Evolutionary conservation across 2,888 invertebrate species (phyloP).

Genomic region (Caenorhabditis sinica): DNA sequence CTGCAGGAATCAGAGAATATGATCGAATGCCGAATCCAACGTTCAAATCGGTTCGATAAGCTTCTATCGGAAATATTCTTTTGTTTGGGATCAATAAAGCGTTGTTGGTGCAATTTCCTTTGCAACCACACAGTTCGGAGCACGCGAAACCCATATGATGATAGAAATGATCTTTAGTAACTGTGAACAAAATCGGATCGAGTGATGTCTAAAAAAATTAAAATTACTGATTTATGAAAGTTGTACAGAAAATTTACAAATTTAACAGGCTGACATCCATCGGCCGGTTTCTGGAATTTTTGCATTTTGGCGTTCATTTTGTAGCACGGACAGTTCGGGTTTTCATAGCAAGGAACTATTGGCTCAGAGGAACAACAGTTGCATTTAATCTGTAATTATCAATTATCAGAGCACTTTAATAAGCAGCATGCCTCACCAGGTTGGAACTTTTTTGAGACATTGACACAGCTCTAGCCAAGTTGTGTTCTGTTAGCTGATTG

Average conservation of each 20-base stretch:
- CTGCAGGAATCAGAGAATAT: slow-evolving; percentile 9
- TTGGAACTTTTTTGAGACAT: neutral
- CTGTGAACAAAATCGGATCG: slow-evolving; percentile 10
- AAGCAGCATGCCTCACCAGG: too few relatives aligned
- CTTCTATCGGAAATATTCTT: slow-evolving; percentile 9
- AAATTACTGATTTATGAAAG: neutral
- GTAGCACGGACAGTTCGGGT: neutral
- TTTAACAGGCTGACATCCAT: neutral
- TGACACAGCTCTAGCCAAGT: neutral
- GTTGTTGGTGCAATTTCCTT: slow-evolving; percentile 52
- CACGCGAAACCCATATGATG: slow-evolving; percentile 26
- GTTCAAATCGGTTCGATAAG: slow-evolving; percentile 10
- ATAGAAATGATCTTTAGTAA: neutral
- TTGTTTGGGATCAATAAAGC: slow-evolving; percentile 13
- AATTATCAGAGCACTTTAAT: too few relatives aligned
- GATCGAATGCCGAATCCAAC: slow-evolving; percentile 34
- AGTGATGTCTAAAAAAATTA: slow-evolving; percentile 34
- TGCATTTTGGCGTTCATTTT: neutral
- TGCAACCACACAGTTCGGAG: slow-evolving; percentile 36
- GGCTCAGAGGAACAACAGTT: neutral
- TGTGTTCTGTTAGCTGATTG: neutral
- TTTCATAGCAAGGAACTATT: neutral
- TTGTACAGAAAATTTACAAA: neutral
- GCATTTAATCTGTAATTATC: slow-evolving; percentile 15
- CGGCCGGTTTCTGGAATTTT: neutral